These are phyloP conservation scores for Chanos chanos DNA, from an alignment of 2,797 vertebrate genomes.

Conservation along the genomic window DNA sequence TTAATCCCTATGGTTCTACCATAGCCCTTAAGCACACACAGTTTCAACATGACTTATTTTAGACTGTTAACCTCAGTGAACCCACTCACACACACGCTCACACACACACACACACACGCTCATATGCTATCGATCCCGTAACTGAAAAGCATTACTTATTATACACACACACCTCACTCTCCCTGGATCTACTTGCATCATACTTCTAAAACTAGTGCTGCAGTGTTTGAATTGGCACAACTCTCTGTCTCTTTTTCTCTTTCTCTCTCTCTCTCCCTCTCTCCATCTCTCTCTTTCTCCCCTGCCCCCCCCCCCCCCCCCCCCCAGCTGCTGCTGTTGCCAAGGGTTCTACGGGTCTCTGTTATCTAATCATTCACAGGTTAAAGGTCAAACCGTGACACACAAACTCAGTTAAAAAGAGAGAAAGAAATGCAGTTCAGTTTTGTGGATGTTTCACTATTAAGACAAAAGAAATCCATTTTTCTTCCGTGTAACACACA, in stretches of 20 bases:
- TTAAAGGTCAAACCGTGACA: conserved; percentile 35
- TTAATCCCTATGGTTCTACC: conserved; percentile 17
- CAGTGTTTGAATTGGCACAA: conserved; percentile 1
- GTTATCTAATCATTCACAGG: conserved; percentile 25
- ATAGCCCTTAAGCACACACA: neutral
- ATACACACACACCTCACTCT: conserved; percentile 16
- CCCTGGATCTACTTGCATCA: conserved; percentile 12
- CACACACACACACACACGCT: neutral
- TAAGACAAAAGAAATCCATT: conserved; percentile 30
- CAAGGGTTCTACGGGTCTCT: conserved; percentile 70
- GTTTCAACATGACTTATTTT: conserved; percentile 3
- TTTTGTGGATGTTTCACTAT: conserved; percentile 22
- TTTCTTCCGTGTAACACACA: conserved; percentile 15
- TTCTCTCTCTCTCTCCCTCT: no score
- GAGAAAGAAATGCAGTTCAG: conserved; percentile 29
- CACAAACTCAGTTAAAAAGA: neutral
- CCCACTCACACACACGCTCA: neutral
- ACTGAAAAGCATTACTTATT: conserved; percentile 28
- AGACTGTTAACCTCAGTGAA: conserved; percentile 13
- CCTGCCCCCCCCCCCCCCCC: no score
- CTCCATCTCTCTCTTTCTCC: no score
- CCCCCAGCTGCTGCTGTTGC: conserved; percentile 75
- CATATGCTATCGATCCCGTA: no score
- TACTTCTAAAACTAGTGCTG: conserved; percentile 24
- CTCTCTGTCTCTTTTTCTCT: neutral